Base-by-base conservation (phyloP, 1,140 invertebrate species). In the Drosophila murphyi region DNA sequence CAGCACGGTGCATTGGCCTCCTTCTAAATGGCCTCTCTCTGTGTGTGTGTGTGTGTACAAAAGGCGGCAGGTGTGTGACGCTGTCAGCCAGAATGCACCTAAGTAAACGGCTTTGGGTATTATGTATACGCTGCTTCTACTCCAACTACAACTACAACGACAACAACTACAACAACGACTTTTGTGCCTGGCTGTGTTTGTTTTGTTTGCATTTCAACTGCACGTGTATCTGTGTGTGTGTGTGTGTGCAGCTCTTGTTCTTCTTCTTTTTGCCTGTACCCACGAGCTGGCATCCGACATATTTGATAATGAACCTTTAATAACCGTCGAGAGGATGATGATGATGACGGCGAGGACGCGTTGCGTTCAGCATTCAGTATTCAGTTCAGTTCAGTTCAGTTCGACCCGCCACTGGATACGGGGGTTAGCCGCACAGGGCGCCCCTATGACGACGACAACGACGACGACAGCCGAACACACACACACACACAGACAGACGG, bases 241-340 rank as follows among this genome's bases (percentile, higher is more conserved):
- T 37, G 5, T 37, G 35, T 43, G 39, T 65, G 55, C 35, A 41
- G 45, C 10, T 56, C 29, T 60, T 29, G 20, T 29, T 50, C 48
- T 63, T 34, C 28, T 34, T 79, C 69, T 34, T 3, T n/a, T 43
- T 3, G 39, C 20, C 20, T 20, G 20, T 20, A 20, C 20, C 20
- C 39, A 41, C 10, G 39, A 57, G 20, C 69, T 65, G 61, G 62
- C 61, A 72, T 65, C 62, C 61, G 45, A 65, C 65, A 43, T 70
- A 74, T 78, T 77, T 77, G 59, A 74, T 75, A 79, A 83, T 76
- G 80, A 82, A 83, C 80, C 80, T 83, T 82, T 72, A 80, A 83
- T 80, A 78, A 76, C 54, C 47, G 60, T 51, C 55, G 57, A 68
- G 78, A 75, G 75, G 67, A 62, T 43, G 39, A 43, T 43, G 39